Base-by-base conservation (phyloP, 2,113 vertebrate species). In the Phaethornis superciliosus region DNA sequence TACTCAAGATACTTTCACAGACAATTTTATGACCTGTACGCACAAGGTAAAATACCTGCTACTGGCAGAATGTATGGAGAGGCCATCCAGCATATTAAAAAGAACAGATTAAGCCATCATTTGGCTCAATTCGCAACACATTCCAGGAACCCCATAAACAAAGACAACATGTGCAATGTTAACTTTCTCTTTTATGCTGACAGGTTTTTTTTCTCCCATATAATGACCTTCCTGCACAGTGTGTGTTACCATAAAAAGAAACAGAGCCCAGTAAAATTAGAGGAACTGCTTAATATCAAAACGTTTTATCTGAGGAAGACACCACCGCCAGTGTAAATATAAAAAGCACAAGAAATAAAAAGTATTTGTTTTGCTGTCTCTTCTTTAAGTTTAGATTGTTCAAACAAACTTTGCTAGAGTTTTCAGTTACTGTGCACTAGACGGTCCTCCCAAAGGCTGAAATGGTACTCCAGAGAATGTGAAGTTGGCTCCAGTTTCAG, bases 141-240 rank as follows among this genome's bases (percentile, higher is more conserved):
- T 96, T 98, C 96, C 92, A 98, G 96, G 95, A 96, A 95, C 85
- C 96, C 96, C 95, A 97, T 97, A 97, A 97, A 97, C 94, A 97
- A 97, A 97, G 97, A 97, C 96, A 95, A 96, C 82, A 97, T 96
- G 96, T 97, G 90, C 95, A 94, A 95, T 75, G 94, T 92, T 97
- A 98, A 97, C 96, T 97, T 98, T 97, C 96, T 97, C 96, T 97
- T 98, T 96, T 93, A 97, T 97, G 97, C 95, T 97, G 96, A 97
- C 96, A 95, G 95, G 71, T 95, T 95, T 93, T 95, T 92, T 95
- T 96, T 97, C 97, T 95, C 95, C 94, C 56, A 42, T 95, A 96
- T 97, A 98, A 98, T 97, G 96, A 98, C 96, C 96, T 98, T 98
- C 97, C 95, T 96, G 97, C 98, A 97, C 97, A 98, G 98, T 98